These are phyloP conservation scores for Caenorhabditis wallacei DNA, from an alignment of 2,888 invertebrate genomes.

Conservation along the genomic window DNA sequence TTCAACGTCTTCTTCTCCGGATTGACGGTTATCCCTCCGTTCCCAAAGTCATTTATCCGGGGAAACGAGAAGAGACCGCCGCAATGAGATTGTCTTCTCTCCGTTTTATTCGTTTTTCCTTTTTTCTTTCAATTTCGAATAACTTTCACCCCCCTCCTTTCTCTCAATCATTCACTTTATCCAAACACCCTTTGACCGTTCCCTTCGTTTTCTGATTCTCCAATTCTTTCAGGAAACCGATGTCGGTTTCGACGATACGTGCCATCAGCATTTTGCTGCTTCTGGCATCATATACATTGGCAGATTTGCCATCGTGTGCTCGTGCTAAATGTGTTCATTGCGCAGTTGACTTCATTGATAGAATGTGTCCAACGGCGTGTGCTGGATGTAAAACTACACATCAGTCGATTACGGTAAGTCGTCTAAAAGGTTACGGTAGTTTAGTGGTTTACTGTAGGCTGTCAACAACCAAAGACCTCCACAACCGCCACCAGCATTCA, in stretches of 20 bases:
- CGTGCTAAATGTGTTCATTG: conserved; percentile 81
- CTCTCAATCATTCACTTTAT: conserved; percentile 13
- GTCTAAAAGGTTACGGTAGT: not conserved
- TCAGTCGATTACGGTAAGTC: conserved; percentile 31
- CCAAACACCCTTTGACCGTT: conserved; percentile 46
- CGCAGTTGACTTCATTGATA: conserved; percentile 78
- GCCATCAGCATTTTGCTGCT: conserved; percentile 61
- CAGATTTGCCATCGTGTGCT: conserved; percentile 80
- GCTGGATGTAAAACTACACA: conserved; percentile 53
- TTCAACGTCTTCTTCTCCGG: conserved; percentile 30
- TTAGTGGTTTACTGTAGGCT: conserved; percentile 3
- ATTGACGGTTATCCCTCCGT: conserved; percentile 24
- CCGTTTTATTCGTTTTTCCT: conserved; percentile 7
- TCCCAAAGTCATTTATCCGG: conserved; percentile 51
- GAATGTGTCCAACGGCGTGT: conserved; percentile 75
- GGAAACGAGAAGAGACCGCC: conserved; percentile 5
- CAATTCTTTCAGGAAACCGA: conserved; percentile 27
- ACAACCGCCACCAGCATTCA: conserved; percentile 60
- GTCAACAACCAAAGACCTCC: conserved; percentile 44
- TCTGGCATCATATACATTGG: conserved; percentile 48
- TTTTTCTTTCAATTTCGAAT: conserved; percentile 25
- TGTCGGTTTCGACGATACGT: conserved; percentile 65
- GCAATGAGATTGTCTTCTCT: conserved; percentile 23
- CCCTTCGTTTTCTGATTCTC: not conserved
- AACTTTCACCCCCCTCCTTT: conserved; percentile 47